A percentile compares a stretch with the other conserved stretches of the same genome.
Evolutionary conservation across 2,113 vertebrate genomes (phyloP).

Genomic region (Osmerus mordax): DNA sequence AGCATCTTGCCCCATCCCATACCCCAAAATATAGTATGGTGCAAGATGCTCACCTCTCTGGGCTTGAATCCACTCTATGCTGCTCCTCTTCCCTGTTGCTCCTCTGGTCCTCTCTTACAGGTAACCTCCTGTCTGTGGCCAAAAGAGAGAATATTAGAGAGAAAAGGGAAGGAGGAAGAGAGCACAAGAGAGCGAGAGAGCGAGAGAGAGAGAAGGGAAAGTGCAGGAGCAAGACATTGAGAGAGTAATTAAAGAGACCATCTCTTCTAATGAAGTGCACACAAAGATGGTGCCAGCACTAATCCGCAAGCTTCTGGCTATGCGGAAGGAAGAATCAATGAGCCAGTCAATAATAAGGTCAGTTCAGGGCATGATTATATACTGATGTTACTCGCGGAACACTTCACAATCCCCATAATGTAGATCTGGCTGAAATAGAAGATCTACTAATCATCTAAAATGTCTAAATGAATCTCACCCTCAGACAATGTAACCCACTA

Average conservation of each 20-base stretch:
- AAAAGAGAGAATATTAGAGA: conserved; percentile 22
- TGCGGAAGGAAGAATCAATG: too few species aligned
- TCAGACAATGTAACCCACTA: too few species aligned
- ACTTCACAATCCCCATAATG: too few species aligned
- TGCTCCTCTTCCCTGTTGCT: conserved; percentile 37
- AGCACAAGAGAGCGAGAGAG: conserved; percentile 9
- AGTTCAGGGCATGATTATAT: neutral
- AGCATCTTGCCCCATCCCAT: too few species aligned
- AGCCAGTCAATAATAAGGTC: too few species aligned
- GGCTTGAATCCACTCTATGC: conserved; percentile 28
- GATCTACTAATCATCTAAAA: too few species aligned
- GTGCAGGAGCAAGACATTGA: neutral
- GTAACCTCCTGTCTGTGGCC: conserved; percentile 44
- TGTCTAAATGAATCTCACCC: too few species aligned
- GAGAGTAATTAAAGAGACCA: neutral
- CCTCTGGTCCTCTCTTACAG: conserved; percentile 38
- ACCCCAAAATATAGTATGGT: conserved; percentile 20
- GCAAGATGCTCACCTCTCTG: conserved; percentile 57
- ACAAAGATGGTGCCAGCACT: neutral
- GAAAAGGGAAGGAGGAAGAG: neutral
- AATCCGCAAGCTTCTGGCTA: neutral
- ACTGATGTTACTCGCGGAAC: too few species aligned
- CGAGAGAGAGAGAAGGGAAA: neutral
- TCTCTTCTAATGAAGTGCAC: neutral
- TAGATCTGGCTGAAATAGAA: too few species aligned